These are phyloP conservation scores for Hylaea fasciaria DNA, from an alignment of 2,888 invertebrate genomes.

Conservation along the genomic window DNA sequence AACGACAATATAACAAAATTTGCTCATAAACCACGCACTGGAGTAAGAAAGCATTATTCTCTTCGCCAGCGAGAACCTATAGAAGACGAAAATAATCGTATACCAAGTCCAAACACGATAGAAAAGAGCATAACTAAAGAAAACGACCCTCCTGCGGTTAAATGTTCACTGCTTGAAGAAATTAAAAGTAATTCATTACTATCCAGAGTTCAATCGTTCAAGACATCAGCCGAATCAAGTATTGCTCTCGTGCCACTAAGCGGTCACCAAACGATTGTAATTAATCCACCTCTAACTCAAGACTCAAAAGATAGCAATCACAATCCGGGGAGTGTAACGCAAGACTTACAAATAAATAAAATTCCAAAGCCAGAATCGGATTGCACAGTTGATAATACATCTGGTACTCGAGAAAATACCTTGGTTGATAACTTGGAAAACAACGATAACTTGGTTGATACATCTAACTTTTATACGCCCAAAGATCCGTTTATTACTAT, in stretches of 20 bases:
- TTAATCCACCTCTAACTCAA: slow-evolving; percentile 74
- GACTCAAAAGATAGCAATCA: slow-evolving; percentile 46
- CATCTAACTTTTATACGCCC: slow-evolving; percentile 64
- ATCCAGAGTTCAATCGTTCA: slow-evolving; percentile 78
- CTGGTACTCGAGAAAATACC: slow-evolving; percentile 37
- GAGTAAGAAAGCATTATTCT: slow-evolving; percentile 80
- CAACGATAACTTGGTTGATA: slow-evolving; percentile 57
- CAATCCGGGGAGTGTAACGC: slow-evolving; percentile 22
- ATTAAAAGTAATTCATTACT: slow-evolving; percentile 66
- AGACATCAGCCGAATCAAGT: slow-evolving; percentile 78
- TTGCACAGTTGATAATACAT: slow-evolving; percentile 33
- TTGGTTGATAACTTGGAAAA: slow-evolving; percentile 48
- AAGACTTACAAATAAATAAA: slow-evolving; percentile 38
- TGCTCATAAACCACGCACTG: slow-evolving; percentile 58
- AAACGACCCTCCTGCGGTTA: slow-evolving; percentile 45
- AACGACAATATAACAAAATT: slow-evolving; percentile 71
- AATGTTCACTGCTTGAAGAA: slow-evolving; percentile 56
- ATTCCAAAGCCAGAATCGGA: slow-evolving; percentile 36
- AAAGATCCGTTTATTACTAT: slow-evolving; percentile 79
- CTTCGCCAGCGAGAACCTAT: slow-evolving; percentile 78
- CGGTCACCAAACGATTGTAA: slow-evolving; percentile 83
- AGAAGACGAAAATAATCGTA: slow-evolving; percentile 65
- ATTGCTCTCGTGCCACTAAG: slow-evolving; percentile 79
- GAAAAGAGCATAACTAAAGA: slow-evolving; percentile 56
- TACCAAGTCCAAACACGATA: slow-evolving; percentile 73